Base-by-base conservation (phyloP, 2,113 vertebrate species). In the Ochotona curzoniae region DNA sequence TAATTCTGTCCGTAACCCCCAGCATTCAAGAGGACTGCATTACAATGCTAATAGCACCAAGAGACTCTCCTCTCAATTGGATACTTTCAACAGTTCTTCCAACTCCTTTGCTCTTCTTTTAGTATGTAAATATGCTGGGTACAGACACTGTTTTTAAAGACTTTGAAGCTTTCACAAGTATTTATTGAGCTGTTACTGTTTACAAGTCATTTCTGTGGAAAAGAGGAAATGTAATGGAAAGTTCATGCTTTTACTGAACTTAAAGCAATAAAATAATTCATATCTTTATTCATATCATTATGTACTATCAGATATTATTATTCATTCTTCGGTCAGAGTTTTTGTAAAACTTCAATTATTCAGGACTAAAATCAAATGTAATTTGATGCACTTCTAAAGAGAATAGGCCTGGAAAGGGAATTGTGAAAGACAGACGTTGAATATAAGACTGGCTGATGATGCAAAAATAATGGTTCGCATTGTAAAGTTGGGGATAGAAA, bases 121-220 rank as follows among this genome's bases (percentile, higher is more conserved):
- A 78, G 84, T 83, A 83, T 93, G 44, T 28, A 85, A n/a, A 84
- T 66, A 47, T 25, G 1, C 21, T n/a, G 20, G 14, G 17, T 14
- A 85, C 1, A 32, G 13, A 79, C 83, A 44, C 38, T n/a, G 0
- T 18, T 86, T 91, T 87, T 38, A 67, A 67, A 87, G 30, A 47
- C 7, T 47, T 89, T 32, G 60, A 75, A 38, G 13, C 8, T 67
- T 73, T 71, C 18, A 66, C 23, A 63, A 38, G 17, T 38, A 78
- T 69, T 90, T 94, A 87, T 90, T 90, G 61, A 57, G 5, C 47
- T 92, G 47, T 2, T 92, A 35, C 44, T 71, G 85, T 54, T 83
- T 83, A 91, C 0, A 73, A 57, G 28, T 90, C 23, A 88, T 47
- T 83, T 5, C 47, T 83, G 6, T 87, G 25, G 64, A 86, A 93